Percentiles rank a stretch among this genome's conserved stretches.
Evolutionary conservation across 30 jellyfish, hydroid and myxozoan species (phyloP).

Genomic region (Turritopsis rubra): DNA sequence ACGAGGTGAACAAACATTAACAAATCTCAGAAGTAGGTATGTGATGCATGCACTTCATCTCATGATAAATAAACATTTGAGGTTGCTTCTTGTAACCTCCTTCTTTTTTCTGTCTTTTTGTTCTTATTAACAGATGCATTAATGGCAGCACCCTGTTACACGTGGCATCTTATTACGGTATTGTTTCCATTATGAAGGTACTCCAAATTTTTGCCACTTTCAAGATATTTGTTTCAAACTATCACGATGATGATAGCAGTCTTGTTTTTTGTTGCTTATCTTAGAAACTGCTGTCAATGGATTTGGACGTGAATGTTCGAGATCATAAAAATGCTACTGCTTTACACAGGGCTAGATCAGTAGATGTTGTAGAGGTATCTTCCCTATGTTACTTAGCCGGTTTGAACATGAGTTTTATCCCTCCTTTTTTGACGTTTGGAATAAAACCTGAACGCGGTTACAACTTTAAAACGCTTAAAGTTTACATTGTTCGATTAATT

Average conservation of each 20-base stretch:
- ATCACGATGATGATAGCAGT: no score
- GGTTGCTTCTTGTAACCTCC: not conserved
- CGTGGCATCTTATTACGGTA: slow-evolving; percentile 55
- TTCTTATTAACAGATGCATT: slow-evolving; percentile 36
- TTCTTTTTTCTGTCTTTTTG: not conserved
- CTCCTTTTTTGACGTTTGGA: no score
- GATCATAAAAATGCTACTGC: slow-evolving; percentile 62
- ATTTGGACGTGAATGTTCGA: slow-evolving; percentile 39
- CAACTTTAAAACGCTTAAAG: no score
- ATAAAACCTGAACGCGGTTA: no score
- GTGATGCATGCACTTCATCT: slow-evolving; percentile 13
- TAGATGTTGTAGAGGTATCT: slow-evolving; percentile 43
- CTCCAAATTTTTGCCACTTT: not conserved
- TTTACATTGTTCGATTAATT: no score
- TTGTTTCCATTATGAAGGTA: slow-evolving; percentile 49
- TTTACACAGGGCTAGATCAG: slow-evolving; percentile 54
- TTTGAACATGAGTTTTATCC: no score
- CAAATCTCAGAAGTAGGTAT: slow-evolving; percentile 66
- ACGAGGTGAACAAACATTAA: slow-evolving; percentile 6
- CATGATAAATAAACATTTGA: not conserved
- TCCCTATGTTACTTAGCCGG: no score
- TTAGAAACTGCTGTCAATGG: slow-evolving; percentile 48
- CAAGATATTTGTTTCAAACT: no score
- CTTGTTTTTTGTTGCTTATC: no score
- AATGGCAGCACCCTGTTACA: slow-evolving; percentile 74